Base-by-base conservation (phyloP, 2,888 invertebrate genomes). In the Dinocampus coccinellae region DNA sequence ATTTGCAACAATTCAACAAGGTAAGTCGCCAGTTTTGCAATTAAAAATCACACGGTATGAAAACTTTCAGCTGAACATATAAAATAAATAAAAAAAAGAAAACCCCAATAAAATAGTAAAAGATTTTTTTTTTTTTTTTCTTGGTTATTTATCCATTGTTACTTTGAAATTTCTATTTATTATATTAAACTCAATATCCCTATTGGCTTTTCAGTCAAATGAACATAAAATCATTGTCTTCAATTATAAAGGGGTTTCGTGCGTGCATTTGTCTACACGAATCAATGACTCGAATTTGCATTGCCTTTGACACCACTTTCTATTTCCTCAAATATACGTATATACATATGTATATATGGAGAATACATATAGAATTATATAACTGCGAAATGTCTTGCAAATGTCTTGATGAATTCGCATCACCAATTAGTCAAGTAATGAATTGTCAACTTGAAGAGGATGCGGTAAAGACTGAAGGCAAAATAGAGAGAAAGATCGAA, bases 401-500 rank as follows among this genome's bases (percentile, higher is more conserved):
- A 29, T 62, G 72, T 67, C 69, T 66, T 62, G 62, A 62, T 70
- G 70, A 75, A 77, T 75, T 75, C 57, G 62, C 76, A 72, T 74
- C 72, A 72, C 72, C 76, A 78, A 78, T 78, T 77, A 77, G 76
- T 75, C 75, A 61, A 68, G 76, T 74, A 77, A 78, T 77, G 76
- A 77, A 78, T 78, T 72, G 71, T 65, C 60, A 61, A 58, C 16
- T 42, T 60, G 53, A 33, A 52, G 63, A 61, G 55, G 26, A 57
- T 57, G 26, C n/a, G 24, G 26, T 26, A 22, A 22, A 57, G 11
- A 57, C 24, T 57, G 29, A 26, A 13, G 13, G 6, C n/a, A 6
- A 26, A 10, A 13, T 26, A 26, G 16, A 16, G 16, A n/a, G 47
- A 47, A 47, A 47, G 47, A 47, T 47, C 16, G n/a, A 7, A n/a